Evolutionary conservation across 2,797 vertebrate species (phyloP).

Genomic region (Rhinichthys osculus): DNA sequence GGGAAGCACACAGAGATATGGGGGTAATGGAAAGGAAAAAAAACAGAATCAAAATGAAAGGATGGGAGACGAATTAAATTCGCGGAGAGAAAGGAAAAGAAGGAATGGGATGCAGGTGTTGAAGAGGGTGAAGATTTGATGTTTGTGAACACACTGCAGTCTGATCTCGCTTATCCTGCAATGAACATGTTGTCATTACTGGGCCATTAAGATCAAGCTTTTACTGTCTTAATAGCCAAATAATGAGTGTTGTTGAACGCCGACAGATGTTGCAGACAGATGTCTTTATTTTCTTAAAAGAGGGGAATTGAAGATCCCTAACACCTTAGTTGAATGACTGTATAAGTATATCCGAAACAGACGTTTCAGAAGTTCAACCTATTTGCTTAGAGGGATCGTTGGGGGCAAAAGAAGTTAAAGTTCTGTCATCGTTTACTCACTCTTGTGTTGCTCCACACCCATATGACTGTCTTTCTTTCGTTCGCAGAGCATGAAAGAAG

Average conservation of each 20-base stretch:
- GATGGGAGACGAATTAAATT: neutral
- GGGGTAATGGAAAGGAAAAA: slow-evolving; percentile 38
- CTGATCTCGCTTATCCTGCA: slow-evolving; percentile 11
- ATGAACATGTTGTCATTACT: slow-evolving; percentile 26
- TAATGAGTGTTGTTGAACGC: slow-evolving; percentile 27
- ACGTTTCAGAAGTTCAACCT: neutral
- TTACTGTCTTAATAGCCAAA: slow-evolving; percentile 31
- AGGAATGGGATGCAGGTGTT: slow-evolving; percentile 22
- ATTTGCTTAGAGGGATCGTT: neutral
- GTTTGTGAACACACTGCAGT: slow-evolving; percentile 22
- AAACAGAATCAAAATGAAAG: slow-evolving; percentile 30
- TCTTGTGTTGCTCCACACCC: slow-evolving; percentile 1
- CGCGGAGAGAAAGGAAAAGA: neutral
- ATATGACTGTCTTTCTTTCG: slow-evolving; percentile 10
- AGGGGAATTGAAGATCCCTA: neutral
- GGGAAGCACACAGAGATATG: slow-evolving; percentile 42
- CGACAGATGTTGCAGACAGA: slow-evolving; percentile 34
- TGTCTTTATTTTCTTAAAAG: slow-evolving; percentile 35
- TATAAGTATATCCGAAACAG: neutral
- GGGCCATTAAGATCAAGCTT: slow-evolving; percentile 34
- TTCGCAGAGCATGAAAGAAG: neutral
- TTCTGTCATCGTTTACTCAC: slow-evolving; percentile 8
- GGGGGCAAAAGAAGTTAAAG: neutral
- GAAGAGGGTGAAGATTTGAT: neutral
- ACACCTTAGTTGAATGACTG: slow-evolving; percentile 22